Conservation (phyloP, 2,113 vertebrate genomes). For the Aptenodytes forsteri region DNA sequence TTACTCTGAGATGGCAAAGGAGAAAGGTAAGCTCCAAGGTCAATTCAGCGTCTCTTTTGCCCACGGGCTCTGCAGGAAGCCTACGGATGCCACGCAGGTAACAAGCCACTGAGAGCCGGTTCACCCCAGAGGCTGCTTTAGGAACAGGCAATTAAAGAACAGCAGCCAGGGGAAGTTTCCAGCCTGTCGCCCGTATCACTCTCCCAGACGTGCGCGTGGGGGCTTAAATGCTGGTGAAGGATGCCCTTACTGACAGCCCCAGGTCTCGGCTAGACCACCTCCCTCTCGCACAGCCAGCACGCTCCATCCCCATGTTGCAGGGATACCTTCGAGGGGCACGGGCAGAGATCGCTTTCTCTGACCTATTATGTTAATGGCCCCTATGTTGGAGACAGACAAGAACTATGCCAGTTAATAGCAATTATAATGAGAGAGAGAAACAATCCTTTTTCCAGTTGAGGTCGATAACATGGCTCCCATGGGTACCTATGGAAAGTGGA, state of each 20-base stretch:
- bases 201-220: rapidly evolving
- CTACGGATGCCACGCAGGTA: rapidly evolving
- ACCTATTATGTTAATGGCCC: neutral
- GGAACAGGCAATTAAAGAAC: slow-evolving; percentile 9
- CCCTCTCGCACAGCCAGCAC: rapidly evolving
- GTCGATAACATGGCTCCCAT: slow-evolving; percentile 33
- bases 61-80: neutral
- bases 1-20: neutral
- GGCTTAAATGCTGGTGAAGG: neutral
- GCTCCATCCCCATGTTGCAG: rapidly evolving
- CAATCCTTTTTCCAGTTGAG: slow-evolving; percentile 39
- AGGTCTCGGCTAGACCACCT: neutral
- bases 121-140: neutral
- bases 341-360: neutral
- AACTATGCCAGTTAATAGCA: slow-evolving; percentile 8
- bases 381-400: neutral
- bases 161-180: neutral
- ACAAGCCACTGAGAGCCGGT: rapidly evolving
- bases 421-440: slow-evolving; percentile 4
- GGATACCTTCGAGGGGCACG: neutral
- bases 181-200: neutral
- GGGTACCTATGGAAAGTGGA: neutral
- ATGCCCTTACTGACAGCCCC: neutral
- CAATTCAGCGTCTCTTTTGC: neutral
- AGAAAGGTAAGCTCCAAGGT: neutral